Percentiles rank a stretch among this genome's conserved stretches.
These are phyloP conservation scores for Poecilia velifera DNA, from an alignment of 2,797 vertebrate genomes.

Conservation along the genomic window DNA sequence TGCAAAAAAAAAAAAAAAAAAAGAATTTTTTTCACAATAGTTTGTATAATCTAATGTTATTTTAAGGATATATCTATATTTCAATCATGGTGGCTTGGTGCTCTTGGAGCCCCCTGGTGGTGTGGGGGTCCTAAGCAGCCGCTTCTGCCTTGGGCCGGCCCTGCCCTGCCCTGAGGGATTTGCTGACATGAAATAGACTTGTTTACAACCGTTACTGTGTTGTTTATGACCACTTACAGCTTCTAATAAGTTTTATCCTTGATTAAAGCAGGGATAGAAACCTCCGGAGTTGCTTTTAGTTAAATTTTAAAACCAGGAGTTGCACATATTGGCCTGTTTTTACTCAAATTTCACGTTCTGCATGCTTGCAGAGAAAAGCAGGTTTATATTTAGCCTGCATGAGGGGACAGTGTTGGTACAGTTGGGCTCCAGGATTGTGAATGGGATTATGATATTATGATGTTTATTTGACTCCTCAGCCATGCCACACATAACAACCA, in stretches of 20 bases:
- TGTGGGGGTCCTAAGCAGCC: too few relatives aligned
- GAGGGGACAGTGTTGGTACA: constrained; percentile 79
- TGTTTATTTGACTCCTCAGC: constrained; percentile 66
- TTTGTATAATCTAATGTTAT: too few relatives aligned
- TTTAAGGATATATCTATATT: too few relatives aligned
- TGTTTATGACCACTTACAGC: not conserved
- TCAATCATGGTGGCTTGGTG: too few relatives aligned
- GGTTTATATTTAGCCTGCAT: constrained; percentile 79
- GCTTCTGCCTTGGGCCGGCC: too few relatives aligned
- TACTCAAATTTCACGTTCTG: constrained; percentile 55
- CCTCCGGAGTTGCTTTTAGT: constrained; percentile 23
- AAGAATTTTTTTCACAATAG: too few relatives aligned
- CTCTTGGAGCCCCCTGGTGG: too few relatives aligned
- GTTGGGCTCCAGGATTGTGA: constrained; percentile 82
- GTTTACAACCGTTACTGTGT: not conserved
- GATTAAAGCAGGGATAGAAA: constrained; percentile 13
- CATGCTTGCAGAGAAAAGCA: constrained; percentile 46
- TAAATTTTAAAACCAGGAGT: constrained; percentile 52
- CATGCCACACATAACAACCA: constrained; percentile 68
- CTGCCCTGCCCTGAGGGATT: constrained; percentile 40
- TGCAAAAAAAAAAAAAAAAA: too few relatives aligned
- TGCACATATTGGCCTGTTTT: constrained; percentile 54
- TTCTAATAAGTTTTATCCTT: constrained; percentile 2
- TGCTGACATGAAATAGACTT: constrained; percentile 21
- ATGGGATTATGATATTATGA: constrained; percentile 84